These are phyloP conservation scores for Pogonocichla stellata DNA, from an alignment of 2,113 vertebrate genomes.

Conservation along the genomic window DNA sequence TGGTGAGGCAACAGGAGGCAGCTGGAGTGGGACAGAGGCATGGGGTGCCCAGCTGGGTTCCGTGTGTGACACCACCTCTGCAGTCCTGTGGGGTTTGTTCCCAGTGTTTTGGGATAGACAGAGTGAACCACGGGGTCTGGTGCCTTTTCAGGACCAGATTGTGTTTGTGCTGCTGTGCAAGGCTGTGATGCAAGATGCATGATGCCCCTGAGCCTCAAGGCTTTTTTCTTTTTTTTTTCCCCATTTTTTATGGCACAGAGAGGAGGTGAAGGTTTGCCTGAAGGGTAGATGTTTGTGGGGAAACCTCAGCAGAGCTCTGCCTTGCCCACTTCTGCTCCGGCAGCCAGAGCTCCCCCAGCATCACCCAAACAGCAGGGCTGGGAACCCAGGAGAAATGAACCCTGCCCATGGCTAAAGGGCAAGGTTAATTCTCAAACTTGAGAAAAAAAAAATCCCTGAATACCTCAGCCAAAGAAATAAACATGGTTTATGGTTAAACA, in stretches of 20 bases:
- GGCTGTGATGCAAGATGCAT: no score
- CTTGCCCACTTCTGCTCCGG: not conserved
- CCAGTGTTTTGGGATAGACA: not conserved
- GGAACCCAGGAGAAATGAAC: fast-evolving
- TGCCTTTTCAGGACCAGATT: not conserved
- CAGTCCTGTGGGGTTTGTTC: not conserved
- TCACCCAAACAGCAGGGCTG: not conserved
- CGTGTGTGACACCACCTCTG: fast-evolving
- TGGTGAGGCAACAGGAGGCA: not conserved
- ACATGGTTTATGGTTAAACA: not conserved
- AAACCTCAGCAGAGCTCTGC: not conserved
- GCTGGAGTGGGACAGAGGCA: fast-evolving
- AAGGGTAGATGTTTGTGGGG: not conserved
- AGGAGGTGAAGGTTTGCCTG: not conserved
- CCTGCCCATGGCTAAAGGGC: not conserved
- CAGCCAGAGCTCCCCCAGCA: not conserved
- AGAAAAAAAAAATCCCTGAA: fast-evolving
- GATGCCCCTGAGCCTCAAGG: not conserved
- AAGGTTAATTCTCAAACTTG: not conserved
- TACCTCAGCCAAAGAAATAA: not conserved
- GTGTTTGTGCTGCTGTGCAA: not conserved
- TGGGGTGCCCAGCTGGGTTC: fast-evolving
- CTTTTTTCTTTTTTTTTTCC: not conserved
- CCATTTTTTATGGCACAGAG: not conserved
- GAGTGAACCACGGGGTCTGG: fast-evolving